Percentiles rank a stretch among this genome's conserved stretches.
Conservation (phyloP, 64 coral and sea anemone species). For the Stylophora pistillata region DNA sequence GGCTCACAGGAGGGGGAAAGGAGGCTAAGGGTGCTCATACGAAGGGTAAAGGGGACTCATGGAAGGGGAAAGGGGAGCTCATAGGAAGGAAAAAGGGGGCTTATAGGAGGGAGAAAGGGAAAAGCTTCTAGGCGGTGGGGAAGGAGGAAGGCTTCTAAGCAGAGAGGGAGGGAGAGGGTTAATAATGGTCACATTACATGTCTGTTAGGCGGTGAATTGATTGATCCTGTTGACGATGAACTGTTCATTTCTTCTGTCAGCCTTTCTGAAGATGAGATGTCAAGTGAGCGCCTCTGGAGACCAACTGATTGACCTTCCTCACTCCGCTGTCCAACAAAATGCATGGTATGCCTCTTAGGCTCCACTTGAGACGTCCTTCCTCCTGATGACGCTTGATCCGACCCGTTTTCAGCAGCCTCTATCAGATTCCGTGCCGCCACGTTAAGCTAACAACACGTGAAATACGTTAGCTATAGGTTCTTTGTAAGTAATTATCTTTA, state of each 20-base stretch:
- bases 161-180: no score
- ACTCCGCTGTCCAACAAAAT: conserved; percentile 33
- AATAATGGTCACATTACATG: not conserved
- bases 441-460: conserved; percentile 35
- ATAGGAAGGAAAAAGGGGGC: no score
- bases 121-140: no score
- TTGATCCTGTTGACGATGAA: not conserved
- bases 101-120: no score
- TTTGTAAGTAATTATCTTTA: no score
- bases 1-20: no score
- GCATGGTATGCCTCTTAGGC: conserved; percentile 63
- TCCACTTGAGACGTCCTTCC: conserved; percentile 18
- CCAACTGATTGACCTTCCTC: not conserved
- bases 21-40: no score
- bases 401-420: conserved; percentile 21
- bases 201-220: not conserved
- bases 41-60: no score
- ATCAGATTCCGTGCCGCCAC: conserved; percentile 28
- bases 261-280: conserved; percentile 62
- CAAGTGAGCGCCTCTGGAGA: conserved; percentile 49
- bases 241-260: conserved; percentile 29
- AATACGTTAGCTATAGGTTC: not conserved
- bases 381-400: not conserved
- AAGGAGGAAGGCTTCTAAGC: no score
- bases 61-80: no score